Conservation (phyloP, 2,888 invertebrate genomes). For the Sarcophaga variegata region DNA sequence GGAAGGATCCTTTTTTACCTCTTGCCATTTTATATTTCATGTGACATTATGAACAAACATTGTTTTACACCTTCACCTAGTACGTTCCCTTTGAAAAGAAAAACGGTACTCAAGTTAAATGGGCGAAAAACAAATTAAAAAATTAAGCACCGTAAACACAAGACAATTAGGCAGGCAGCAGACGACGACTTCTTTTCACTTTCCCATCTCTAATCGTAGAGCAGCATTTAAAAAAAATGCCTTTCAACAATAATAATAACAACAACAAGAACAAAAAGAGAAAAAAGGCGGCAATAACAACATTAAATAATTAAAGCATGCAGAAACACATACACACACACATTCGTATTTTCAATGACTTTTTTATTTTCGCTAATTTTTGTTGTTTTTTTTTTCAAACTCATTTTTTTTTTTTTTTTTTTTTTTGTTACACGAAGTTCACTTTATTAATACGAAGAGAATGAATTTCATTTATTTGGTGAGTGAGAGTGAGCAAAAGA, state of each 20-base stretch:
- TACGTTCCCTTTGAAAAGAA: no score
- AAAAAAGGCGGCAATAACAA: conserved; percentile 35
- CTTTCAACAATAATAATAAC: neutral
- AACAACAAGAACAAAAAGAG: conserved; percentile 14
- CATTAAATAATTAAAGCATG: conserved; percentile 29
- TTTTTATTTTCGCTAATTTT: conserved; percentile 22
- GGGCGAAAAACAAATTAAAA: neutral
- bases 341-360: neutral
- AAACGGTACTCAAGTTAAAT: conserved; percentile 9
- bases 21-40: no score
- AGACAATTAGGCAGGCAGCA: conserved; percentile 15
- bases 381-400: neutral
- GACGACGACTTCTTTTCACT: neutral
- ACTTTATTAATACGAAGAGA: conserved; percentile 21
- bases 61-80: no score
- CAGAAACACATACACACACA: conserved; percentile 35
- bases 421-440: conserved; percentile 26
- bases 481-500: neutral
- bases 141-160: conserved; percentile 30
- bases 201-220: conserved; percentile 47
- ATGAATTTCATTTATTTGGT: conserved; percentile 48
- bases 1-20: no score
- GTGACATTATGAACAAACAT: no score
- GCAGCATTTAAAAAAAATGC: conserved; percentile 58
- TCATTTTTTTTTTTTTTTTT: neutral